These are phyloP conservation scores for Pantherophis guttatus DNA, from an alignment of 2,113 vertebrate species.

Conservation along the genomic window DNA sequence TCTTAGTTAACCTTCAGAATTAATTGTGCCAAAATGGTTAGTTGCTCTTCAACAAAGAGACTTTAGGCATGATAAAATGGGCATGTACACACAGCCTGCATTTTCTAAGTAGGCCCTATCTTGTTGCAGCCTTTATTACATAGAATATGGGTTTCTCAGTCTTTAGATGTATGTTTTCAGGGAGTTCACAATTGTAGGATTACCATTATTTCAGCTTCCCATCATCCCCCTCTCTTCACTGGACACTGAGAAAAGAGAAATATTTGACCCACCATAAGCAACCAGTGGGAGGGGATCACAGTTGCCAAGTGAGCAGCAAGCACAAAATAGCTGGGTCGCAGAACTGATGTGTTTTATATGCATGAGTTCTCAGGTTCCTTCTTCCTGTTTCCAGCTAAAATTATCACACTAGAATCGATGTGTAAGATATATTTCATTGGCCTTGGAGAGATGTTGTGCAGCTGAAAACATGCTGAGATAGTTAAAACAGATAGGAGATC, in stretches of 20 bases:
- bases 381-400: not conserved
- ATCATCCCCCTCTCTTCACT: too few relatives aligned
- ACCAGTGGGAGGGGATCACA: not conserved
- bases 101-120: not conserved
- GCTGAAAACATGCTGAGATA: not conserved
- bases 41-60: not conserved
- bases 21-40: not conserved
- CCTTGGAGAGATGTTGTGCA: not conserved
- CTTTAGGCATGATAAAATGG: not conserved
- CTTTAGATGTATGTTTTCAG: not conserved
- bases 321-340: not conserved
- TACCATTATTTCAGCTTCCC: not conserved
- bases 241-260: not conserved
- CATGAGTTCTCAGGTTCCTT: not conserved
- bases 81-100: not conserved
- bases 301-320: not conserved
- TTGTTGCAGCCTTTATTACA: not conserved
- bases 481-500: not conserved
- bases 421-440: not conserved
- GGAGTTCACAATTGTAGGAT: not conserved
- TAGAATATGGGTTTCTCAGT: not conserved
- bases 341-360: not conserved
- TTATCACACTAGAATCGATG: not conserved
- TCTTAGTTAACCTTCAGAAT: not conserved
- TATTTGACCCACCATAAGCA: not conserved